A percentile compares a stretch with the other conserved stretches of the same genome.
phyloP scores from a whole-genome alignment of 2,113 vertebrate species.

The Fulmarus glacialis region DNA sequence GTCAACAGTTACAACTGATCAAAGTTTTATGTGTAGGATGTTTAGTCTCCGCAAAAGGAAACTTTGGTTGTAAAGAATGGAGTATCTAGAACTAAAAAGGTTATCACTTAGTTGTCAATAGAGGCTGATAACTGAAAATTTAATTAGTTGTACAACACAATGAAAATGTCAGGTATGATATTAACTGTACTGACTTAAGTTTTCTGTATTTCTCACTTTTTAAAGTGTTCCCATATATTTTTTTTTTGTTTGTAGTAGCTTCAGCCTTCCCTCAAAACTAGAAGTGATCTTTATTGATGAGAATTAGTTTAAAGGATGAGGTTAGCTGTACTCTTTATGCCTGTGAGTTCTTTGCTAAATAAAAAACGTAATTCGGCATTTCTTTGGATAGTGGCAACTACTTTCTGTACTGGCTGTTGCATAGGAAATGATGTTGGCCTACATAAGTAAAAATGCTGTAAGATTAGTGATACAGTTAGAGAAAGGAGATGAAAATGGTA shows the following conservation, averaged over 20 bases:
- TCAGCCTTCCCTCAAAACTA: background rate
- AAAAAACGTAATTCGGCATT: background rate
- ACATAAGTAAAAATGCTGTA: background rate
- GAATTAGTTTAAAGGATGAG: background rate
- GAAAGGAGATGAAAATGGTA: background rate
- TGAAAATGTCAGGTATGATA: background rate
- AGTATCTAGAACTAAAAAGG: background rate
- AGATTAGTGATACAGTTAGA: background rate
- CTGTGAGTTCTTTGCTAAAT: background rate
- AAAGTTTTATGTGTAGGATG: background rate
- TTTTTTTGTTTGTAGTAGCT: background rate
- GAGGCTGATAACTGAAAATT: background rate
- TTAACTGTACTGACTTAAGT: background rate
- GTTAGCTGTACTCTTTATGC: background rate
- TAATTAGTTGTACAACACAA: background rate
- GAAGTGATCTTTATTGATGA: background rate
- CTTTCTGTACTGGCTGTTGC: background rate
- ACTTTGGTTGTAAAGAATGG: background rate
- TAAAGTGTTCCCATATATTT: background rate
- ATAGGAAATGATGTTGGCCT: background rate
- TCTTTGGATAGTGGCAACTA: background rate
- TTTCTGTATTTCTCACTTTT: background rate
- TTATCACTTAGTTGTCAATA: fast-evolving
- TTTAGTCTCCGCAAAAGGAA: background rate
- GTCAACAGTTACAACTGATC: background rate